Evolutionary conservation across 2,797 vertebrate genomes (phyloP).

Genomic region (Bradypodion ventrale): DNA sequence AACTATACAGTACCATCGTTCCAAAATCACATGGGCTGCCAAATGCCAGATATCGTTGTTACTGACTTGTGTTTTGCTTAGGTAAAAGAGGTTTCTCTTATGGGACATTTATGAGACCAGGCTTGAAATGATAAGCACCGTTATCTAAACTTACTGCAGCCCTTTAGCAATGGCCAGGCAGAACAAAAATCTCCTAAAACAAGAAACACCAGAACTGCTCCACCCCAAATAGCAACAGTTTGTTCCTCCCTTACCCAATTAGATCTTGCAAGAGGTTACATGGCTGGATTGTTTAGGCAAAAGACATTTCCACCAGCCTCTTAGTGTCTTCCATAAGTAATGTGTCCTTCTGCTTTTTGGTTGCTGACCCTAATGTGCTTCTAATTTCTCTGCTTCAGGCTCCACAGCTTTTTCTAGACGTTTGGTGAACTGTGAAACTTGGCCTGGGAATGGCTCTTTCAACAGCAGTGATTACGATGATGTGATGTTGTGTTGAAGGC

Average conservation of each 20-base stretch:
- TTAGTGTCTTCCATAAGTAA: background rate
- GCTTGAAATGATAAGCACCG: background rate
- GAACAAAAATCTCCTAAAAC: background rate
- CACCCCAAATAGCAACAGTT: background rate
- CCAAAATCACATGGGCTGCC: background rate
- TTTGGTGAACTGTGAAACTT: rapidly evolving
- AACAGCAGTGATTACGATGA: constrained; percentile 59
- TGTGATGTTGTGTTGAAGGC: constrained; percentile 39
- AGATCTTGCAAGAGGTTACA: background rate
- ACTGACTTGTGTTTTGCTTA: background rate
- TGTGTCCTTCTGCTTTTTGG: background rate
- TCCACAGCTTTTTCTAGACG: background rate
- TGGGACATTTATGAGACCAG: background rate
- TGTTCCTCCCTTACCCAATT: background rate
- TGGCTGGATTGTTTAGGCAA: background rate
- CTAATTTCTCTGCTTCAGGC: constrained; percentile 27
- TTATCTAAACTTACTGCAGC: background rate
- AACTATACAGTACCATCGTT: background rate
- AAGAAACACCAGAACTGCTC: background rate
- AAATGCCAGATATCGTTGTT: background rate
- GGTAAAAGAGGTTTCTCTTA: background rate
- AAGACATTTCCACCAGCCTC: background rate
- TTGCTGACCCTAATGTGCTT: background rate
- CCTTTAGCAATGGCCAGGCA: background rate
- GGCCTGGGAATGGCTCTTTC: background rate